Evolutionary conservation across 2,888 invertebrate genomes (phyloP).

Genomic region (Drosophila prostipennis): DNA sequence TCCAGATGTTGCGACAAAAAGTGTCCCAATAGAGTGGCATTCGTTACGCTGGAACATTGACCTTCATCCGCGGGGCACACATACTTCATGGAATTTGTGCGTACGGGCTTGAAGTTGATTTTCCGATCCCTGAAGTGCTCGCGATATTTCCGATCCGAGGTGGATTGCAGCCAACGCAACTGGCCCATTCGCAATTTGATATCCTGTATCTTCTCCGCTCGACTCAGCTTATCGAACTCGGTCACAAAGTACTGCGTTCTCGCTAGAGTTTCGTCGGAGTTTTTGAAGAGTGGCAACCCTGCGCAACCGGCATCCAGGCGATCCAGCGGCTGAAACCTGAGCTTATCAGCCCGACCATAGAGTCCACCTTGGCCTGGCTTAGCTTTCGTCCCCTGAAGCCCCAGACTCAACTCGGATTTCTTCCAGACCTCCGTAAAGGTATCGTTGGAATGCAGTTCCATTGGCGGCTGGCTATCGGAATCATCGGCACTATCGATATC

Average conservation of each 20-base stretch:
- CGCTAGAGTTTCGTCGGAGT: not conserved
- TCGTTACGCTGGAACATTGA: slow-evolving; percentile 18
- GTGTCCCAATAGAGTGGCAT: slow-evolving; percentile 38
- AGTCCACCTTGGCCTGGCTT: not conserved
- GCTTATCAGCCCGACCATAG: not conserved
- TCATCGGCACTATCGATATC: not conserved
- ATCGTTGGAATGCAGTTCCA: not conserved
- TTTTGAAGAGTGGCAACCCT: not conserved
- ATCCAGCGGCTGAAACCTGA: slow-evolving; percentile 17
- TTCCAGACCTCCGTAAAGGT: slow-evolving; percentile 40
- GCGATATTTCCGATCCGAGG: not conserved
- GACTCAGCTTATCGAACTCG: slow-evolving; percentile 13
- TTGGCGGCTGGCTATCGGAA: not conserved
- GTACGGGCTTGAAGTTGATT: not conserved
- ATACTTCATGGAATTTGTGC: not conserved
- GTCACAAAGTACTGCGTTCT: not conserved
- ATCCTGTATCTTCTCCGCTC: not conserved
- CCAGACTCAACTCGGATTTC: too few species aligned
- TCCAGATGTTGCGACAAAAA: slow-evolving; percentile 29
- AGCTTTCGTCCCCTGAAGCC: too few species aligned
- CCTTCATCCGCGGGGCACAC: slow-evolving; percentile 29
- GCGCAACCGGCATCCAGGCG: slow-evolving; percentile 1
- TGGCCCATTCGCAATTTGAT: slow-evolving; percentile 19
- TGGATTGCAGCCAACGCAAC: slow-evolving; percentile 31
- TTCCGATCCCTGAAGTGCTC: not conserved